These are phyloP conservation scores for Lagria hirta DNA, from an alignment of 2,888 invertebrate species.

Conservation along the genomic window DNA sequence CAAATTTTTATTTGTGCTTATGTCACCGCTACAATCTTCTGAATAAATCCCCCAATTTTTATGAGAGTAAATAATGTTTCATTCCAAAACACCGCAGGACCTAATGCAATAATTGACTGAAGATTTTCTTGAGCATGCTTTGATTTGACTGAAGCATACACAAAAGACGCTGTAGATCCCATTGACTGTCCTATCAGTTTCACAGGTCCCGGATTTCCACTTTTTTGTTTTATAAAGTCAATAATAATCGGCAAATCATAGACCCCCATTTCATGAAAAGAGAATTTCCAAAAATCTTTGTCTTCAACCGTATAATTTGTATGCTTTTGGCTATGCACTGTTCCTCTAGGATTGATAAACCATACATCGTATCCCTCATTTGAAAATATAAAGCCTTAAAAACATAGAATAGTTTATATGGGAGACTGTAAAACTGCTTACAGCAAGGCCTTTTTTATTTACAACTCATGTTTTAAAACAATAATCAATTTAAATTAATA, in stretches of 20 bases:
- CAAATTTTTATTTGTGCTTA: too few relatives aligned
- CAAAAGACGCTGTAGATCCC: constrained; percentile 74
- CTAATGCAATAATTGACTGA: constrained; percentile 64
- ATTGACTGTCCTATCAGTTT: constrained; percentile 86
- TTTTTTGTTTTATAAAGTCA: constrained; percentile 62
- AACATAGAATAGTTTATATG: too few relatives aligned
- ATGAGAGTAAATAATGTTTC: too few relatives aligned
- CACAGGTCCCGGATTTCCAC: constrained; percentile 54
- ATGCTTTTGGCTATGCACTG: constrained; percentile 7
- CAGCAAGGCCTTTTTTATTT: too few relatives aligned
- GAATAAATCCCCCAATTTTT: too few relatives aligned
- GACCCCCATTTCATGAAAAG: constrained; percentile 17
- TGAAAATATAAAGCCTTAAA: constrained; percentile 15
- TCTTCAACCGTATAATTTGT: constrained; percentile 9
- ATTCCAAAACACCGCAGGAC: too few relatives aligned
- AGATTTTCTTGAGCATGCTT: constrained; percentile 66
- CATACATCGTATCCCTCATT: constrained; percentile 17
- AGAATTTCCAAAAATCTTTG: constrained; percentile 11
- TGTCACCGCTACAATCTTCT: too few relatives aligned
- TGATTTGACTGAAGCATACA: constrained; percentile 65
- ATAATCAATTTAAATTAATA: too few relatives aligned
- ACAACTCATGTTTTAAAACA: too few relatives aligned
- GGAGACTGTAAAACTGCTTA: too few relatives aligned
- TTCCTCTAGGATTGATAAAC: constrained; percentile 16
- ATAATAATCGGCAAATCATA: constrained; percentile 64